Evolutionary conservation across 2,797 vertebrate species (phyloP).

Genomic region (Triplophysa yarkandensis): DNA sequence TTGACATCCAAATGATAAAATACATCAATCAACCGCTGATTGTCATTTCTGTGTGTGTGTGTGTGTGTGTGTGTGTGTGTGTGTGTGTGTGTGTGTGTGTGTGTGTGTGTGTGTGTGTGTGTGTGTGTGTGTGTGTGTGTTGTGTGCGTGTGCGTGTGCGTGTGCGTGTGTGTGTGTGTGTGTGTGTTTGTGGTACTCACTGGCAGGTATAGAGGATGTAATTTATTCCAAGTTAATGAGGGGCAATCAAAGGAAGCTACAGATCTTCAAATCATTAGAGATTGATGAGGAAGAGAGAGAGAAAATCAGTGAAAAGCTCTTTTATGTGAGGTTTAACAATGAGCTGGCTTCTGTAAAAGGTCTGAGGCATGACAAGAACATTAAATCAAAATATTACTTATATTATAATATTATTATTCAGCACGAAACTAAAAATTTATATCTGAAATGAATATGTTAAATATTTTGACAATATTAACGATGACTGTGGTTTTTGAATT

Average conservation of each 20-base stretch:
- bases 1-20: conserved; percentile 53
- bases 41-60: neutral
- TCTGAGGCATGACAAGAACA: neutral
- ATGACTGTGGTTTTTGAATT: neutral
- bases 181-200: neutral
- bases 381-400: too few species aligned
- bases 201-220: conserved; percentile 38
- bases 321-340: conserved; percentile 2
- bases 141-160: neutral
- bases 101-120: conserved; percentile 7
- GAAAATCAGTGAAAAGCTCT: neutral
- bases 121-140: neutral
- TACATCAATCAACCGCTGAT: conserved; percentile 46
- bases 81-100: neutral
- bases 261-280: conserved; percentile 28
- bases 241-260: conserved; percentile 38
- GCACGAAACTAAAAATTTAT: too few species aligned
- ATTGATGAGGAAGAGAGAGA: conserved; percentile 12
- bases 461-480: neutral
- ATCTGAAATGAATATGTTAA: too few species aligned
- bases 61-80: conserved; percentile 7
- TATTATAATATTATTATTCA: too few species aligned
- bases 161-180: neutral
- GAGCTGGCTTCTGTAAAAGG: neutral
- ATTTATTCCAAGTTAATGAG: conserved; percentile 50